Conservation (phyloP, 2,113 vertebrate genomes). For the Helogale parvula region DNA sequence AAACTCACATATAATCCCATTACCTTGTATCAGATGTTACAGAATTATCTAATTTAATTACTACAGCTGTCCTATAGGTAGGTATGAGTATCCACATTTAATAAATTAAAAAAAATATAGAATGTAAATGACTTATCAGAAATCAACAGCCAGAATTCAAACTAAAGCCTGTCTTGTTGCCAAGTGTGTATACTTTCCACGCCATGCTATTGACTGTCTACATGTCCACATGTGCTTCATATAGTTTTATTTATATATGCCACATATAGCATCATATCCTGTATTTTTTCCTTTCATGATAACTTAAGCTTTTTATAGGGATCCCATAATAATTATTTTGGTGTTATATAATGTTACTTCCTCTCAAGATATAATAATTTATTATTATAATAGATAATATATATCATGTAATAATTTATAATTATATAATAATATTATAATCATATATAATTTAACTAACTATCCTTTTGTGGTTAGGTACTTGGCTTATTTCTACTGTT, state of each 20-base stretch:
- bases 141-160: conserved; percentile 2
- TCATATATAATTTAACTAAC: neutral
- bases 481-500: conserved; percentile 23
- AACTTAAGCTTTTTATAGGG: neutral
- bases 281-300: neutral
- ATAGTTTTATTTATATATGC: neutral
- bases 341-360: conserved; percentile 14
- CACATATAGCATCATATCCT: neutral
- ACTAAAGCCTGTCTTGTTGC: neutral
- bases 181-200: neutral
- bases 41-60: neutral
- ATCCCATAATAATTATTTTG: conserved; percentile 38
- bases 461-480: neutral
- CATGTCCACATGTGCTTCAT: neutral
- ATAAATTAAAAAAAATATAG: neutral
- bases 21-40: neutral
- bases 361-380: neutral
- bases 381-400: too few relatives aligned
- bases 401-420: too few relatives aligned
- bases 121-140: neutral
- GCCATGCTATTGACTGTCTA: neutral
- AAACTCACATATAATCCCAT: neutral
- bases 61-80: neutral
- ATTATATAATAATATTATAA: too few relatives aligned
- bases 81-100: neutral